These are phyloP conservation scores for Diglossa cyanea DNA, from an alignment of 2,797 vertebrate species.

Conservation along the genomic window DNA sequence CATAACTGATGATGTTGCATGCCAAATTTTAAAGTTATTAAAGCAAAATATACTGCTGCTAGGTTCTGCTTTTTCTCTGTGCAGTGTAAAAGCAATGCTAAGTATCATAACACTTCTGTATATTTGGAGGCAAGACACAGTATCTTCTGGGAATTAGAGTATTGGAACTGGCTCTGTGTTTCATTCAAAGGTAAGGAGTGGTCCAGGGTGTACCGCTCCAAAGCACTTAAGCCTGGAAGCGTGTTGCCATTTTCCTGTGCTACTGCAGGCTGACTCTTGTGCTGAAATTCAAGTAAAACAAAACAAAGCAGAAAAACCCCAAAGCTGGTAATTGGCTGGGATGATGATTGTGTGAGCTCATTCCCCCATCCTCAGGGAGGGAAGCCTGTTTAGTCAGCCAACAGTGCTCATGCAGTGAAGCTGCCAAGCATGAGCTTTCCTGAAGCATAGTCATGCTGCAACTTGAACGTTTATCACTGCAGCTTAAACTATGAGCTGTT, in stretches of 20 bases:
- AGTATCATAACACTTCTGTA: neutral
- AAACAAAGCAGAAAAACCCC: neutral
- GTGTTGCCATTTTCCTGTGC: neutral
- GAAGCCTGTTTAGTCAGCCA: constrained; percentile 50
- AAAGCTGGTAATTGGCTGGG: neutral
- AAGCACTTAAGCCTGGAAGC: neutral
- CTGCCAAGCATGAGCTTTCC: constrained; percentile 39
- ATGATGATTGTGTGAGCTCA: constrained; percentile 35
- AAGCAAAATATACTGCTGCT: neutral
- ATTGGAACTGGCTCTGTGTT: neutral
- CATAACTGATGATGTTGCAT: neutral
- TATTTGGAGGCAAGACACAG: neutral
- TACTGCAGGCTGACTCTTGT: constrained; percentile 5
- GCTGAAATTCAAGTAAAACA: constrained; percentile 12
- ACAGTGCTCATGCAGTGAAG: neutral
- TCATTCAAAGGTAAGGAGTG: neutral
- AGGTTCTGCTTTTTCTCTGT: neutral
- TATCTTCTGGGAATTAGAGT: neutral
- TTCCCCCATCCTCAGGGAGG: neutral
- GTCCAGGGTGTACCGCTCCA: neutral
- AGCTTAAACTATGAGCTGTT: neutral
- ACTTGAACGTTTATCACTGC: neutral
- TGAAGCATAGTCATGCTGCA: constrained; percentile 22
- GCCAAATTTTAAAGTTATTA: neutral
- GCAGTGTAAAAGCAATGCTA: neutral